phyloP scores from a whole-genome alignment of 2,888 invertebrate species.

The Amblyjoppa proteus region DNA sequence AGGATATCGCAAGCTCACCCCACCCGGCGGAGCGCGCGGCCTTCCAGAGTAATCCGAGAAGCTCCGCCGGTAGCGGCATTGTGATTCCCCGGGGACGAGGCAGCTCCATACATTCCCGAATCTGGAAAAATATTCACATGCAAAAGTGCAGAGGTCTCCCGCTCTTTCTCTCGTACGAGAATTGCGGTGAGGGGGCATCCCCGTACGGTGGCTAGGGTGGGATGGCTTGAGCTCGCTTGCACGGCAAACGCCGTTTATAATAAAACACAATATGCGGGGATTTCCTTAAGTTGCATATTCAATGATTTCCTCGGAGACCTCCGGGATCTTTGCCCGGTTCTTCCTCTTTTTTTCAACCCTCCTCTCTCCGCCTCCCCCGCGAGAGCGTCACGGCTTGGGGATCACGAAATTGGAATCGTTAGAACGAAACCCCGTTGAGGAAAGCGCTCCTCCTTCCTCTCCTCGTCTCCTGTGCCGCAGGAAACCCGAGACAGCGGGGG shows the following conservation, averaged over 20 bases:
- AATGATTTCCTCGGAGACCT: constrained; percentile 92
- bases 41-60: constrained; percentile 57
- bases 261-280: constrained; percentile 85
- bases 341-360: constrained; percentile 28
- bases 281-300: constrained; percentile 89
- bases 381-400: constrained; percentile 62
- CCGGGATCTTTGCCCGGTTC: constrained; percentile 69
- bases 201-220: constrained; percentile 45
- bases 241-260: constrained; percentile 79
- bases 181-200: constrained; percentile 56
- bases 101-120: constrained; percentile 79
- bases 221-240: constrained; percentile 60
- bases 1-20: constrained; percentile 58
- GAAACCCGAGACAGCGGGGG: constrained; percentile 16
- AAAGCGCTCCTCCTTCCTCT: constrained; percentile 43
- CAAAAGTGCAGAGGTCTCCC: constrained; percentile 80
- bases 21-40: constrained; percentile 9
- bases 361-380: constrained; percentile 50
- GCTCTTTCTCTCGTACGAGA: constrained; percentile 48
- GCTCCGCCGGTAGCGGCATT: constrained; percentile 67
- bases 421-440: constrained; percentile 71
- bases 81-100: constrained; percentile 75
- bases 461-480: not conserved
- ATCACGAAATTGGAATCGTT: constrained; percentile 79
- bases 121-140: constrained; percentile 83